Base-by-base conservation (phyloP, 2,888 invertebrate genomes). In the Nudaria mundana region DNA sequence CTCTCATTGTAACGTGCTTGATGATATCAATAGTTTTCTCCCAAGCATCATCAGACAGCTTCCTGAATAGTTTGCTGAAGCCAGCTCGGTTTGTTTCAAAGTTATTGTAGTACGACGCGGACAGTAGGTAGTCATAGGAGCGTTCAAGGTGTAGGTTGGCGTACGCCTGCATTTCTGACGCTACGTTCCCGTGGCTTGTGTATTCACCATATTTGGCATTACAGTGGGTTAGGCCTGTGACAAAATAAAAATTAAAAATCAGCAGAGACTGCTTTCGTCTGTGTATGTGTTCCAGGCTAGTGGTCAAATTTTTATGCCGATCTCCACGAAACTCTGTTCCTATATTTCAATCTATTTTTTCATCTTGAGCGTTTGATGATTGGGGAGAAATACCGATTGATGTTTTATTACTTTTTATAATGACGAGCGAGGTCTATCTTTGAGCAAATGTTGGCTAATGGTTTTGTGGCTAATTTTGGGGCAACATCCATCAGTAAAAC, bases 61-160 rank as follows among this genome's bases (percentile, higher is more conserved):
- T 91, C 56, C 91, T 91, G 84, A 94, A 95, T 6, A 95, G 76
- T 66, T 93, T 93, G 58, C 92, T 91, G 78, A 96, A 95, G 3
- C 96, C 96, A 13, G 89, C 91, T 18, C 96, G 90, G 79, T 94
- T 93, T 16, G 92, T 92, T 67, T 93, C 91, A 72, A 93, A 95
- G 63, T 94, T 94, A 61, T 93, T 93, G 77, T 93, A 96, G 75
- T 94, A 92, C 0, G 94, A 91, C 0, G 95, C 91, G 72, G 95
- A 90, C 1, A 95, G 79, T 6, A 96, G 84, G 60, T 93, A 95
- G 47, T 95, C 93, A 63, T 92, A 95, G 0, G 94, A 95, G n/a
- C 92, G 87, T 37, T 91, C 89, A 18, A 96, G 81, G 56, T 95
- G 93, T 1, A 91, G 77, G 61, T 92, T 93, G 28, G 90, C 91